Evolutionary conservation across 2,113 vertebrate genomes (phyloP).

Genomic region (Microcebus griseorufus): DNA sequence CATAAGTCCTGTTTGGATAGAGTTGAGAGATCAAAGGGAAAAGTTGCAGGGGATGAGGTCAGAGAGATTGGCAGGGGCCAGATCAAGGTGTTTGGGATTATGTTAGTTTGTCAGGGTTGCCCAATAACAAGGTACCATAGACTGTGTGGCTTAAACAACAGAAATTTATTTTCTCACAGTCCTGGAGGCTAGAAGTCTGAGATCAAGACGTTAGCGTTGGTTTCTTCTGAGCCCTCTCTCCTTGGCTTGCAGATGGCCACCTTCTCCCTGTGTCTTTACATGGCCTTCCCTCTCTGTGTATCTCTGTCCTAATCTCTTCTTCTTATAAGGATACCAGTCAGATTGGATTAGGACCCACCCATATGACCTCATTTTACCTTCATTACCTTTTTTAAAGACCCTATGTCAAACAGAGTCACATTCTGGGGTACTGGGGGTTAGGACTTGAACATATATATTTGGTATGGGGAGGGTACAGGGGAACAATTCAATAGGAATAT

Average conservation of each 20-base stretch:
- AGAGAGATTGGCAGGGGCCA: neutral
- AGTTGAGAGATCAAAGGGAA: slow-evolving; percentile 37
- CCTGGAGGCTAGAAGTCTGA: neutral
- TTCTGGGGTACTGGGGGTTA: neutral
- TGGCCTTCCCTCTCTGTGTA: neutral
- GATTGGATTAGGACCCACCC: neutral
- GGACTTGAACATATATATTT: neutral
- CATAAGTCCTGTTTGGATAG: neutral
- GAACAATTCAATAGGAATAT: neutral
- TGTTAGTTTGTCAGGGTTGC: neutral
- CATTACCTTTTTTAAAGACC: neutral
- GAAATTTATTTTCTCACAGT: neutral
- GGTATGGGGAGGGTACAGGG: too few relatives aligned
- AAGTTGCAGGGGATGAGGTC: neutral
- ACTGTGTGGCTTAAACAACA: neutral
- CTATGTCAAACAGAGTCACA: neutral
- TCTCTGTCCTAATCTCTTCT: neutral
- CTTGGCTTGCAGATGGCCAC: neutral
- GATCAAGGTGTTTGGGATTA: neutral
- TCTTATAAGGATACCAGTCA: neutral
- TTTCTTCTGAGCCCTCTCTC: neutral
- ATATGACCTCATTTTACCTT: neutral
- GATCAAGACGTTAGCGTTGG: neutral
- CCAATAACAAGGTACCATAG: neutral
- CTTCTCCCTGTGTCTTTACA: neutral